Evolutionary conservation across 2,113 vertebrate species (phyloP).

Genomic region (Grammomys surdaster): DNA sequence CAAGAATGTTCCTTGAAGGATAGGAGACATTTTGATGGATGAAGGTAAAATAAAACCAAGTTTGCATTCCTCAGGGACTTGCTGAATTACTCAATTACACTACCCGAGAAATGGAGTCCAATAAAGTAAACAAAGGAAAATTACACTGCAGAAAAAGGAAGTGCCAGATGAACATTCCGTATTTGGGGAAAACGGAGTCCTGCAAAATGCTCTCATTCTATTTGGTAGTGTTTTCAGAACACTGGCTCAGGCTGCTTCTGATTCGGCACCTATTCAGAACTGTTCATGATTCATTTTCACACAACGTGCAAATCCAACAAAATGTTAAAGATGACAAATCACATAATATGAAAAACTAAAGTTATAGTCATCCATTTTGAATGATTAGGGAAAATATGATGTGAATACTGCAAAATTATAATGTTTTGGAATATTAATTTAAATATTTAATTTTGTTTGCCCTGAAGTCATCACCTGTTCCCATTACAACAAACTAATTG

Average conservation of each 20-base stretch:
- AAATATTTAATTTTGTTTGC: conserved; percentile 33
- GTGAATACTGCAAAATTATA: neutral
- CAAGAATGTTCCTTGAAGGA: neutral
- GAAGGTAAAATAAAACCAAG: neutral
- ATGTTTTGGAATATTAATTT: conserved; percentile 18
- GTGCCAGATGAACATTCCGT: neutral
- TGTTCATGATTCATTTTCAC: neutral
- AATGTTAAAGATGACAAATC: neutral
- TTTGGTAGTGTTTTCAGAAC: neutral
- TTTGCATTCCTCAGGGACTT: neutral
- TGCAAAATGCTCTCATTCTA: neutral
- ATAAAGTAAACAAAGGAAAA: conserved; percentile 18
- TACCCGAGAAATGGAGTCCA: neutral
- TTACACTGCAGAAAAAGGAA: conserved; percentile 17
- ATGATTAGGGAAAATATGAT: neutral
- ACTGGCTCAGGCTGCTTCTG: neutral
- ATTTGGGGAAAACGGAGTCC: neutral
- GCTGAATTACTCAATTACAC: neutral
- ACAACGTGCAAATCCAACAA: neutral
- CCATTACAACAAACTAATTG: neutral
- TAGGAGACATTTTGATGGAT: neutral
- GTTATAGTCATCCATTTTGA: conserved; percentile 1
- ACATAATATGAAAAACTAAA: neutral
- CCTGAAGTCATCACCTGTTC: neutral
- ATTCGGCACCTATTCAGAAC: conserved; percentile 3